These are phyloP conservation scores for Leptopilina myrica DNA, from an alignment of 2,888 invertebrate species.

Conservation along the genomic window DNA sequence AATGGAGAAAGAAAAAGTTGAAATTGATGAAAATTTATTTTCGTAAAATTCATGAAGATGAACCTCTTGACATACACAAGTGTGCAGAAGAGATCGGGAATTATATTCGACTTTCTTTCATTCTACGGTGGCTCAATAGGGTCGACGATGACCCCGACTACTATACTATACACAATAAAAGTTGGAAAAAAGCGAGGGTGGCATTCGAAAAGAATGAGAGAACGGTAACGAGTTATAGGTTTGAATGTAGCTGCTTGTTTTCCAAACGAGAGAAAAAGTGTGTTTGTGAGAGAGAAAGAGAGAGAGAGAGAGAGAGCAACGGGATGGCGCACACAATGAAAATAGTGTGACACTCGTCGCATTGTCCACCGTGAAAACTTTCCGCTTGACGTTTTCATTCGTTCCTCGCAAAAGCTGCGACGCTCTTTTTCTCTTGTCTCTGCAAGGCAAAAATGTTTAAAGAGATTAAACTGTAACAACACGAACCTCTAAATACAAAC, in stretches of 20 bases:
- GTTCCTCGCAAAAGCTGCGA: constrained; percentile 25
- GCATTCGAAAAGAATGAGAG: constrained; percentile 43
- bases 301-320: constrained; percentile 5
- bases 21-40: constrained; percentile 20
- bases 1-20: not conserved
- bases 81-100: constrained; percentile 33
- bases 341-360: constrained; percentile 64
- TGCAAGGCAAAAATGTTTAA: constrained; percentile 61
- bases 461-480: constrained; percentile 62
- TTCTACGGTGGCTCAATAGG: constrained; percentile 64
- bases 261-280: constrained; percentile 42
- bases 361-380: constrained; percentile 59
- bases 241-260: constrained; percentile 25
- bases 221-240: constrained; percentile 62
- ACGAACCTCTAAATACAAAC: constrained; percentile 6
- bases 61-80: not conserved
- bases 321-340: constrained; percentile 46
- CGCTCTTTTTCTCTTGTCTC: constrained; percentile 42
- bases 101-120: constrained; percentile 60
- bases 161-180: constrained; percentile 55
- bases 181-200: constrained; percentile 58
- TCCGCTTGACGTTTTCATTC: constrained; percentile 42
- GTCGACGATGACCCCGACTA: constrained; percentile 62
- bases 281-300: constrained; percentile 6
- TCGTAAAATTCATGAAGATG: constrained; percentile 35